phyloP scores from a whole-genome alignment of 2,888 invertebrate species.

The Drosophila ochracea region DNA sequence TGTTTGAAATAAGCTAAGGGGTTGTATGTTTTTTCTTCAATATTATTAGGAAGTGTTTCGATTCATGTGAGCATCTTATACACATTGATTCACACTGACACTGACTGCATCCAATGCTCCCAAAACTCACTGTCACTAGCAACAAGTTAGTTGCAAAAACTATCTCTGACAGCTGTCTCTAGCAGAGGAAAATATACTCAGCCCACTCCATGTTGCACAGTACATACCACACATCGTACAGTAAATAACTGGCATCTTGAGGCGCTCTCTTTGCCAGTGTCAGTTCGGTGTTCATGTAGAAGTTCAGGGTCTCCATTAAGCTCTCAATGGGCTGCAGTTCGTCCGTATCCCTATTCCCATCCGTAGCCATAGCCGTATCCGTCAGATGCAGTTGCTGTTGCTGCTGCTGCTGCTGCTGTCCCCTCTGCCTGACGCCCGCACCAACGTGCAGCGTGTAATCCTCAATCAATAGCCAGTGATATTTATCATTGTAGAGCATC shows the following conservation, averaged over 20 bases:
- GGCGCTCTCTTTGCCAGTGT: constrained; percentile 82
- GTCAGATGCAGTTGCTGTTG: constrained; percentile 42
- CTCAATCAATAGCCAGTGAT: constrained; percentile 85
- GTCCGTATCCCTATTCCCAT: constrained; percentile 49
- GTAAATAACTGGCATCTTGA: constrained; percentile 64
- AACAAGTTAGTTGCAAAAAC: constrained; percentile 44
- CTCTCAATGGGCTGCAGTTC: constrained; percentile 82
- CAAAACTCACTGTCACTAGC: constrained; percentile 35
- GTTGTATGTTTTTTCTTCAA: background rate
- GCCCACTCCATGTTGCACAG: background rate
- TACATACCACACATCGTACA: constrained; percentile 84
- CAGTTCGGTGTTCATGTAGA: constrained; percentile 85
- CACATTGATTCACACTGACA: constrained; percentile 4
- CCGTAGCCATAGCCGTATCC: constrained; percentile 36
- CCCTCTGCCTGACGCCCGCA: constrained; percentile 25
- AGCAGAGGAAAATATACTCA: constrained; percentile 6
- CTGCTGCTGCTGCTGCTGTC: background rate
- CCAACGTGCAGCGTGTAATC: constrained; percentile 79
- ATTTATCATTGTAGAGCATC: constrained; percentile 84
- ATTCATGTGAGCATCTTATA: background rate
- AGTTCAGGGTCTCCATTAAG: constrained; percentile 84
- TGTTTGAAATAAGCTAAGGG: background rate
- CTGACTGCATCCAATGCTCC: constrained; percentile 6
- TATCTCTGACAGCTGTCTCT: constrained; percentile 28
- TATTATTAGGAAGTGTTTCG: background rate